Evolutionary conservation across 2,888 invertebrate species (phyloP).

Genomic region (Terebella lapidaria): DNA sequence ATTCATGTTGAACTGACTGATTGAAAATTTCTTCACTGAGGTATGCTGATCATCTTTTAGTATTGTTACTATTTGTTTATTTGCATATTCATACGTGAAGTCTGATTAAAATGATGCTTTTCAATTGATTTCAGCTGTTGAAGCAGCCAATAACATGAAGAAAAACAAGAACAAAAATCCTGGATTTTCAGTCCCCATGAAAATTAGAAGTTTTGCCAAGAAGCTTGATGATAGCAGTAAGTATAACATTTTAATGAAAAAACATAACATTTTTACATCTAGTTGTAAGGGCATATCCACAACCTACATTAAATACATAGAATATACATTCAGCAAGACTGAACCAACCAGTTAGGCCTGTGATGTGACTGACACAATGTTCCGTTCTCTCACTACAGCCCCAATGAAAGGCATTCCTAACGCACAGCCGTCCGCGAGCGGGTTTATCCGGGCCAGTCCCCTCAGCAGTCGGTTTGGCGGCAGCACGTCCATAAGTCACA

Average conservation of each 20-base stretch:
- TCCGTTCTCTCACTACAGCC: too few species aligned
- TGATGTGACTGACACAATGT: too few species aligned
- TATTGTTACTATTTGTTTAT: neutral
- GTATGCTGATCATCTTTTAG: neutral
- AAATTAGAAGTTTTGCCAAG: slow-evolving; percentile 83
- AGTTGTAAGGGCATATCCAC: too few species aligned
- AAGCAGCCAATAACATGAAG: slow-evolving; percentile 71
- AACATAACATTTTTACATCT: too few species aligned
- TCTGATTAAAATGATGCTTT: neutral
- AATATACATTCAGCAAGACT: too few species aligned
- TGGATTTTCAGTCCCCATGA: slow-evolving; percentile 65
- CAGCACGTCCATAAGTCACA: slow-evolving; percentile 48
- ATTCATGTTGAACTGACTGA: neutral
- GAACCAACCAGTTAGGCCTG: too few species aligned
- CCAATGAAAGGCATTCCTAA: slow-evolving; percentile 89
- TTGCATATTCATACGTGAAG: too few species aligned
- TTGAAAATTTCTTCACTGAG: neutral
- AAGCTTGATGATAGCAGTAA: slow-evolving; percentile 84
- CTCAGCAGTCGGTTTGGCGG: slow-evolving; percentile 34
- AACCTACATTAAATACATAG: too few species aligned
- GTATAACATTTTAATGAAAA: too few species aligned
- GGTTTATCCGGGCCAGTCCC: slow-evolving; percentile 30
- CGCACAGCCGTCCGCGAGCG: slow-evolving; percentile 59
- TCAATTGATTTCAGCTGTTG: slow-evolving; percentile 62
- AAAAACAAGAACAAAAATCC: slow-evolving; percentile 66